Conservation (phyloP, 2,888 invertebrate species). For the Lamproptera curius region DNA sequence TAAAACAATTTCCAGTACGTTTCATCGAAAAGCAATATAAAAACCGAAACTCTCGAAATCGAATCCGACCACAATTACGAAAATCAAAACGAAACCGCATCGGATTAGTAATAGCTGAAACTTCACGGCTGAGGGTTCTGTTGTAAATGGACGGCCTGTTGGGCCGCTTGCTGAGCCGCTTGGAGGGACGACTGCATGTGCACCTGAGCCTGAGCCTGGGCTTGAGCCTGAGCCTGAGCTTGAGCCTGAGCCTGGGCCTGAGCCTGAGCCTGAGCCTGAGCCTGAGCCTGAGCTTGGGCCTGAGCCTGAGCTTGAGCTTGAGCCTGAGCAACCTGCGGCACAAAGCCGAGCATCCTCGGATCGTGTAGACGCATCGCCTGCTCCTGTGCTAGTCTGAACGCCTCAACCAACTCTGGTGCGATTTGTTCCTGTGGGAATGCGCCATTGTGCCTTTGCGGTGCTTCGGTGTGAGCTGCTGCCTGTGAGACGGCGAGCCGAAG, state of each 20-base stretch:
- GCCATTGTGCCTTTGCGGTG: conserved; percentile 69
- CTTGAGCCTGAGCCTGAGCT: conserved; percentile 36
- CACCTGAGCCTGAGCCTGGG: conserved; percentile 60
- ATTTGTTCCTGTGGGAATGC: conserved; percentile 77
- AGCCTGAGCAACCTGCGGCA: conserved; percentile 38
- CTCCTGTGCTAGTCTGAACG: conserved; percentile 80
- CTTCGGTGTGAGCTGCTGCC: conserved; percentile 70
- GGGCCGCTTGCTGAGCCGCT: conserved; percentile 67
- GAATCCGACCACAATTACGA: conserved; percentile 27
- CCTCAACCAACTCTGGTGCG: conserved; percentile 84
- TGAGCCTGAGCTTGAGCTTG: conserved; percentile 40
- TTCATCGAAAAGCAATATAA: no score
- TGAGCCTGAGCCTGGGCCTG: conserved; percentile 47
- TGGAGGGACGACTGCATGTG: conserved; percentile 49
- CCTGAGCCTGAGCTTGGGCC: conserved; percentile 32
- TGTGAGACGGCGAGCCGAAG: conserved; percentile 89
- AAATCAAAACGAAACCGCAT: conserved; percentile 59
- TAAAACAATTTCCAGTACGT: no score
- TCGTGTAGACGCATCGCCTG: conserved; percentile 91
- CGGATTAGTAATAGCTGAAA: conserved; percentile 88
- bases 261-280: conserved; percentile 49
- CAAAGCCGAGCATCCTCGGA: conserved; percentile 86
- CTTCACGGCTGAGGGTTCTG: conserved; percentile 85
- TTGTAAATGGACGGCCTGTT: conserved; percentile 76
- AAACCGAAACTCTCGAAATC: neutral